Evolutionary conservation across 1,140 invertebrate genomes (phyloP).

Genomic region (Drosophila prosaltans): DNA sequence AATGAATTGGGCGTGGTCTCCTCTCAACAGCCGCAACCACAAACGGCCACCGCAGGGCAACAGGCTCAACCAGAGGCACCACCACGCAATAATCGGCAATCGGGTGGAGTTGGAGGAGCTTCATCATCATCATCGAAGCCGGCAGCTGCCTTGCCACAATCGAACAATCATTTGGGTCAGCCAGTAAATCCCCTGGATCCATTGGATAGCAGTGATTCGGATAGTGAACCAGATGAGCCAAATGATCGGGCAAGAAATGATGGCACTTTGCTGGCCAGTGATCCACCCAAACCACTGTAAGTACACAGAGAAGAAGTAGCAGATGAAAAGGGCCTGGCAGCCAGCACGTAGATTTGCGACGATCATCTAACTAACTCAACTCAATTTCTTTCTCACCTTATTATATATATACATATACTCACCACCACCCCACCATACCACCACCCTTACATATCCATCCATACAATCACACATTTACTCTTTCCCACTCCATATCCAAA

Average conservation of each 20-base stretch:
- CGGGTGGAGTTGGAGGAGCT: conserved; percentile 67
- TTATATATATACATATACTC: conserved; percentile 18
- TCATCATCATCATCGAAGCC: conserved; percentile 67
- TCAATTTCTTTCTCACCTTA: conserved; percentile 57
- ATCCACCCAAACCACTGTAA: conserved; percentile 98
- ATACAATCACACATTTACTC: not conserved
- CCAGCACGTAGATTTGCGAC: conserved; percentile 17
- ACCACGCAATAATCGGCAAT: conserved; percentile 84
- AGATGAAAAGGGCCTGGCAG: conserved; percentile 66
- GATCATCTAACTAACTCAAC: conserved; percentile 40
- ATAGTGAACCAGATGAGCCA: conserved; percentile 87
- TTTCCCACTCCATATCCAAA: conserved; percentile 7
- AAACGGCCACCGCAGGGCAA: conserved; percentile 59
- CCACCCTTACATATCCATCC: conserved; percentile 1
- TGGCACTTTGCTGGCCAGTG: conserved; percentile 96
- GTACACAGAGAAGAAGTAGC: conserved; percentile 82
- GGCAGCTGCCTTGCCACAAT: conserved; percentile 65
- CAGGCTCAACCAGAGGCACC: conserved; percentile 85
- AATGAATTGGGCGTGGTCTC: conserved; percentile 94
- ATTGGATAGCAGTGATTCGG: conserved; percentile 87
- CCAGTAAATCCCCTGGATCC: conserved; percentile 84
- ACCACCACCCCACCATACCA: conserved; percentile 5
- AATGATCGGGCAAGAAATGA: conserved; percentile 90
- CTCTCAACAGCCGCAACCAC: conserved; percentile 83
- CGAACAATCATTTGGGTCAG: conserved; percentile 79